Conservation (phyloP, 2,113 vertebrate species). For the Dicerorhinus sumatrensis region DNA sequence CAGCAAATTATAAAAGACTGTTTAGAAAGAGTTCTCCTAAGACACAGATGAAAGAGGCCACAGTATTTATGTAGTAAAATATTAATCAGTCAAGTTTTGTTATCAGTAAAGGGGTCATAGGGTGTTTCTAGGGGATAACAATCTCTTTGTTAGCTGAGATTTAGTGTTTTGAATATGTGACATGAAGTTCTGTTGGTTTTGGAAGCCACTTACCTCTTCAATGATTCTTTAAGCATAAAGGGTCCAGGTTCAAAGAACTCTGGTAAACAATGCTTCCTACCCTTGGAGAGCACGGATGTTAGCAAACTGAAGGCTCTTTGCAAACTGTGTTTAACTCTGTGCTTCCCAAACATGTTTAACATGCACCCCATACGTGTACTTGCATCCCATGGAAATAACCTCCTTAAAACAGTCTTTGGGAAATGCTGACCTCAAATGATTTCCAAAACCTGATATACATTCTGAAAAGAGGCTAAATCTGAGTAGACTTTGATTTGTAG, state of each 20-base stretch:
- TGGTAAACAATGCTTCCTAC: not conserved
- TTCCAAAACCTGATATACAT: not conserved
- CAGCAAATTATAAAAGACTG: not conserved
- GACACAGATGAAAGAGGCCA: not conserved
- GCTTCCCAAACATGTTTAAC: not conserved
- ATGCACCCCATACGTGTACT: not conserved
- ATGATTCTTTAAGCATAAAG: not conserved
- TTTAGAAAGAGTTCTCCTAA: not conserved
- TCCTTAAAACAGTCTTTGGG: not conserved
- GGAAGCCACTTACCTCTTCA: not conserved
- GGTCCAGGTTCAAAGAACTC: not conserved
- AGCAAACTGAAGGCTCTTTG: not conserved
- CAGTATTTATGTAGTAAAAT: not conserved
- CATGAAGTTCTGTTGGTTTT: conserved; percentile 18
- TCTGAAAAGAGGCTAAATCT: not conserved
- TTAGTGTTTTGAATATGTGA: not conserved
- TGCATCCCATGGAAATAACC: not conserved
- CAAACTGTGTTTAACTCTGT: not conserved
- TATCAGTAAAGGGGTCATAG: not conserved
- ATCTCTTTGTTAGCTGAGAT: not conserved
- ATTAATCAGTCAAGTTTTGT: not conserved
- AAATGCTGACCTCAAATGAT: not conserved
- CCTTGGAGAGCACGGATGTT: not conserved
- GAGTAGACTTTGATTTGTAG: not conserved
- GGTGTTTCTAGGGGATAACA: not conserved